A percentile compares a stretch with the other conserved stretches of the same genome.
These are phyloP conservation scores for Gonatopus flavifemur DNA, from an alignment of 1,140 invertebrate genomes.

Conservation along the genomic window DNA sequence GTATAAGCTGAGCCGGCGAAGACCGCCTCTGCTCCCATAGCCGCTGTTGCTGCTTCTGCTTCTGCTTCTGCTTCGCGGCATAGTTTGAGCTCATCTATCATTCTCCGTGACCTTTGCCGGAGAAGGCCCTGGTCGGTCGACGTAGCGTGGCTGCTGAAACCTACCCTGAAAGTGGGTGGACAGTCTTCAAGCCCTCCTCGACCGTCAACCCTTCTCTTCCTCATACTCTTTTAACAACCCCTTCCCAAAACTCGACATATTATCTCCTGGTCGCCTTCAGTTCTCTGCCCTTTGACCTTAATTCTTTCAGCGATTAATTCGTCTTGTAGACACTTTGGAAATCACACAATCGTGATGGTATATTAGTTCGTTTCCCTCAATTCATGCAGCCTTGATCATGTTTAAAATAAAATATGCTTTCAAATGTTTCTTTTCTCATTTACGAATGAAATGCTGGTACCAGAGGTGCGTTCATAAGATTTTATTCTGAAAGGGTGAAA, in stretches of 20 bases:
- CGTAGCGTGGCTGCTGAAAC: too few relatives aligned
- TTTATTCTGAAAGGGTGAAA: too few relatives aligned
- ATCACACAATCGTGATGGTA: not conserved
- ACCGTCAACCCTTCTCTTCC: too few relatives aligned
- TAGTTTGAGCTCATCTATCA: conserved; percentile 28
- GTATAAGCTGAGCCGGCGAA: too few relatives aligned
- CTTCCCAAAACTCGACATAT: too few relatives aligned
- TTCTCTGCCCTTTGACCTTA: not conserved
- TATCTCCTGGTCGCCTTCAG: conserved; percentile 1
- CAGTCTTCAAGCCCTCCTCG: not conserved
- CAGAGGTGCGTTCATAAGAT: too few relatives aligned
- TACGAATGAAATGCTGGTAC: too few relatives aligned
- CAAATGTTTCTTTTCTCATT: not conserved
- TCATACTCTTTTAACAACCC: too few relatives aligned
- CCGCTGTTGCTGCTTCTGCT: too few relatives aligned
- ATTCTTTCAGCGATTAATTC: not conserved
- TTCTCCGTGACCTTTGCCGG: conserved; percentile 8
- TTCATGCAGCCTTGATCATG: not conserved
- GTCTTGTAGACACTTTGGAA: not conserved
- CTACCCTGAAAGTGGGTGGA: conserved; percentile 15
- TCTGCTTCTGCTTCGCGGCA: conserved; percentile 15
- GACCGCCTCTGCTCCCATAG: too few relatives aligned
- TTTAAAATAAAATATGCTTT: not conserved
- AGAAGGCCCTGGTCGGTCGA: conserved; percentile 3
- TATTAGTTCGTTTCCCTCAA: not conserved